Conservation (phyloP, 2,113 vertebrate genomes). For the Callocephalon fimbriatum region DNA sequence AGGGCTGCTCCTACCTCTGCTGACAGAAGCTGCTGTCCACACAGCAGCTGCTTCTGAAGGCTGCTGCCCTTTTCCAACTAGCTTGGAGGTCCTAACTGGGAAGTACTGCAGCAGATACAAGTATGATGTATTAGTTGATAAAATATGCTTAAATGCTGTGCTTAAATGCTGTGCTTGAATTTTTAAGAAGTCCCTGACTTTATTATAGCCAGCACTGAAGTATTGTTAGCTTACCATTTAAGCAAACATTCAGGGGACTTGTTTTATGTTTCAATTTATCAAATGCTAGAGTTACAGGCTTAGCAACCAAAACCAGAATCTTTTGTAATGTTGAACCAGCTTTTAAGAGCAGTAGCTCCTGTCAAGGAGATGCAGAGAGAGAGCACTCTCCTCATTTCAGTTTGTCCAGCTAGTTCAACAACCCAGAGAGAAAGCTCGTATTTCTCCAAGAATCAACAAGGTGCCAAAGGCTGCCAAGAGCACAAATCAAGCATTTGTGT, state of each 20-base stretch:
- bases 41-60: neutral
- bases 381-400: neutral
- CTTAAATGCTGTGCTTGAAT: neutral
- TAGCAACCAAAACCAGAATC: neutral
- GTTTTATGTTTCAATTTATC: neutral
- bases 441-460: neutral
- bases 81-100: neutral
- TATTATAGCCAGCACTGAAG: neutral
- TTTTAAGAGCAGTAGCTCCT: neutral
- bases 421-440: neutral
- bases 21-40: neutral
- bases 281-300: neutral
- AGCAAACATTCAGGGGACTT: neutral
- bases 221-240: neutral
- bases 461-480: neutral
- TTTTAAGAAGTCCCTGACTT: neutral
- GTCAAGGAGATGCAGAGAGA: neutral
- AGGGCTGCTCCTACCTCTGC: neutral
- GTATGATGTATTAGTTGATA: neutral
- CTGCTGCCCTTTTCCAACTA: neutral
- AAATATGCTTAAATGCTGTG: neutral
- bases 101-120: neutral
- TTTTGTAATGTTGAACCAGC: neutral
- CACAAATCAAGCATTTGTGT: neutral
- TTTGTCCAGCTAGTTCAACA: neutral